Conservation (phyloP, 2,888 invertebrate genomes). For the Mesopsocus fuscifrons region DNA sequence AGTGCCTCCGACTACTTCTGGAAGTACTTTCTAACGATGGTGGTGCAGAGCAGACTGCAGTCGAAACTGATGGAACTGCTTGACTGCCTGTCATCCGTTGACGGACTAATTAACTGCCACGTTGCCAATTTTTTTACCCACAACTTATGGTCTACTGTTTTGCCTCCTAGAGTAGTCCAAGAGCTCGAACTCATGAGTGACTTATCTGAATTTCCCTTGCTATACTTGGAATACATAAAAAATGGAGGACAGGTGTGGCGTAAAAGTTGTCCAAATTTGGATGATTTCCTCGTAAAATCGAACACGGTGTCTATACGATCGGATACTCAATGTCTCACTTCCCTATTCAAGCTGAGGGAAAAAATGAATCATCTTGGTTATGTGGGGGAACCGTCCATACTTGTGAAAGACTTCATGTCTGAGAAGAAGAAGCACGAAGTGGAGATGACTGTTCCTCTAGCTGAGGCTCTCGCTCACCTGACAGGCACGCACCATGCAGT, state of each 20-base stretch:
- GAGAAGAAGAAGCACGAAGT: conserved; percentile 69
- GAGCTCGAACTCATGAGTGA: neutral
- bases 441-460: conserved; percentile 39
- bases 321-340: neutral
- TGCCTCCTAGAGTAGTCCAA: conserved; percentile 26
- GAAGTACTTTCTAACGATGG: no score
- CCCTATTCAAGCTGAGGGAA: neutral
- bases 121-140: conserved; percentile 55
- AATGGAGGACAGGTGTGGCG: neutral
- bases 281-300: conserved; percentile 20
- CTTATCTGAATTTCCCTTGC: neutral
- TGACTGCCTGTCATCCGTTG: neutral
- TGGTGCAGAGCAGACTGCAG: neutral
- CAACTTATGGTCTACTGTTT: conserved; percentile 38
- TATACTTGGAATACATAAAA: neutral
- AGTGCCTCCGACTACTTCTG: no score
- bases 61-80: neutral
- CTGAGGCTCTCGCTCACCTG: conserved; percentile 30
- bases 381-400: conserved; percentile 24
- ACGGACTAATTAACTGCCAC: conserved; percentile 45
- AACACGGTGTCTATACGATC: neutral
- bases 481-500: conserved; percentile 33
- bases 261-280: conserved; percentile 26
- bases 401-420: conserved; percentile 51
- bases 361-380: conserved; percentile 18